phyloP scores from a whole-genome alignment of 2,888 invertebrate species.

The Lacanobia oleracea region DNA sequence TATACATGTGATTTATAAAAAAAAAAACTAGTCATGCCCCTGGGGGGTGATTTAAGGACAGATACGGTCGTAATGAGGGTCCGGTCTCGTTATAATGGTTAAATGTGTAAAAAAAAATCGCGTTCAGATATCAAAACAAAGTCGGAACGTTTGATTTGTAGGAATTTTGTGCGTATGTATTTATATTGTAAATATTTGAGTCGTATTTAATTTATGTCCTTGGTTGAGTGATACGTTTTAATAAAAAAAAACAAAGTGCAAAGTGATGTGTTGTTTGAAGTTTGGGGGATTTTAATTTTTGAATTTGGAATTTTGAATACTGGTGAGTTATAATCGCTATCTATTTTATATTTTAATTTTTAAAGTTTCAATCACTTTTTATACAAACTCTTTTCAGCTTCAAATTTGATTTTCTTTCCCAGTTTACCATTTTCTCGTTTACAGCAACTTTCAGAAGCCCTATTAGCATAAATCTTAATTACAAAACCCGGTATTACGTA shows the following conservation, averaged over 20 bases:
- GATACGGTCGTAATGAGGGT: conserved; percentile 43
- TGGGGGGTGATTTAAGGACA: conserved; percentile 55
- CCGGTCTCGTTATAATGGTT: conserved; percentile 51
- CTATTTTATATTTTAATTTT: not conserved
- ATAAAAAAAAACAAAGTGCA: conserved; percentile 59
- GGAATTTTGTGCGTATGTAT: conserved; percentile 63
- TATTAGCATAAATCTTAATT: conserved; percentile 20
- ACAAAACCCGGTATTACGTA: conserved; percentile 5
- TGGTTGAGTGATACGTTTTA: conserved; percentile 51
- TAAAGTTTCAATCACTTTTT: not conserved
- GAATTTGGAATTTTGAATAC: conserved; percentile 57
- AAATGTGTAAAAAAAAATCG: conserved; percentile 53
- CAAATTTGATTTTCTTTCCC: not conserved
- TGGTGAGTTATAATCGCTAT: conserved; percentile 51
- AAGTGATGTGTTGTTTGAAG: conserved; percentile 56
- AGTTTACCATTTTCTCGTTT: not conserved
- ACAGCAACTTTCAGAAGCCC: not conserved
- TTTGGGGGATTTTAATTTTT: conserved; percentile 34
- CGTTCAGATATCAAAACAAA: conserved; percentile 59
- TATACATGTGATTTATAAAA: conserved; percentile 63
- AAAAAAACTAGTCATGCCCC: conserved; percentile 64
- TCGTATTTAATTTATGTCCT: conserved; percentile 46
- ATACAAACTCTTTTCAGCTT: not conserved
- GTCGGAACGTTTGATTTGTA: conserved; percentile 63
- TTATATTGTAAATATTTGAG: conserved; percentile 60